Evolutionary conservation across 1,140 invertebrate species (phyloP).

Genomic region (Danaus melanippus): DNA sequence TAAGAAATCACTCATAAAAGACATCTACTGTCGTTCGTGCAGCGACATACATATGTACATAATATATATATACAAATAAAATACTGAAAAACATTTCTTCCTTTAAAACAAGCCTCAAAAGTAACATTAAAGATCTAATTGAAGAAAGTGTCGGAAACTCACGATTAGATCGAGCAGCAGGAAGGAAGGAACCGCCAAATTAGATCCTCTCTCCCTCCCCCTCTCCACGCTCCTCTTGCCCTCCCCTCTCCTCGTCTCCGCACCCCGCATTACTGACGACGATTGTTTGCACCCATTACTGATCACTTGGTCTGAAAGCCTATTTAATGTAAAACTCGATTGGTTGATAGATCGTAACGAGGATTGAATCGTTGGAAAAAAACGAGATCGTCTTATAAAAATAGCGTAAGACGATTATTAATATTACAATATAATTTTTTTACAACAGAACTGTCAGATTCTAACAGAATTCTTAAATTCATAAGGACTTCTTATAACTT

Average conservation of each 20-base stretch:
- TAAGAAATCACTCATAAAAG: too few species aligned
- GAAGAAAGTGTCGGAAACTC: constrained; percentile 20
- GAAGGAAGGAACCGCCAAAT: constrained; percentile 32
- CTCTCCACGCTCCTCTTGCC: neutral
- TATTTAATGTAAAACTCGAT: neutral
- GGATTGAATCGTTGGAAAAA: too few species aligned
- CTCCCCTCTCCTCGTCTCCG: neutral
- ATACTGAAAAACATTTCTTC: too few species aligned
- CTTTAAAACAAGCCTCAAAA: neutral
- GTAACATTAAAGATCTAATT: constrained; percentile 13
- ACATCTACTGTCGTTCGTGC: too few species aligned
- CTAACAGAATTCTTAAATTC: constrained; percentile 3
- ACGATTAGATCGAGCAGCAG: constrained; percentile 24
- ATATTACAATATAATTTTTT: too few species aligned
- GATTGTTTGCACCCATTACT: constrained; percentile 31
- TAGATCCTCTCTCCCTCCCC: constrained; percentile 5
- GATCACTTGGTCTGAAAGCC: constrained; percentile 14
- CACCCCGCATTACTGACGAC: constrained; percentile 3
- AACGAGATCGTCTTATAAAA: too few species aligned
- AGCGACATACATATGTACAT: too few species aligned
- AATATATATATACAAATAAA: too few species aligned
- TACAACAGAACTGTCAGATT: too few species aligned
- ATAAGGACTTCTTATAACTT: constrained; percentile 2
- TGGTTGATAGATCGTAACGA: too few species aligned
- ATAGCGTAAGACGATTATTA: too few species aligned